A percentile compares a stretch with the other conserved stretches of the same genome.
phyloP scores from a whole-genome alignment of 2,888 invertebrate species.

The Norana najaformis region DNA sequence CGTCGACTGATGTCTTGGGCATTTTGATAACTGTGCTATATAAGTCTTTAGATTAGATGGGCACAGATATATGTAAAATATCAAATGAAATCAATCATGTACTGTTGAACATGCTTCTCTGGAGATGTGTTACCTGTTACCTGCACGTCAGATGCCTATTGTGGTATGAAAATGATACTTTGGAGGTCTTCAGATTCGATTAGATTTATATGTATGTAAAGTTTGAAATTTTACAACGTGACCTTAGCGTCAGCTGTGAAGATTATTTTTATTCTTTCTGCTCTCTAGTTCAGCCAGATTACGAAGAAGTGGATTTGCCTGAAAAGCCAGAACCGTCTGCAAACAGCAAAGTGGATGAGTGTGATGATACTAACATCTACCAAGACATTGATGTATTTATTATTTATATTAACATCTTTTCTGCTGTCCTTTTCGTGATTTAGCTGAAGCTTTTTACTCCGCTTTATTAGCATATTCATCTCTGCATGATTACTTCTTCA shows the following conservation, averaged over 20 bases:
- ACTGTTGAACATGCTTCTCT: too few relatives aligned
- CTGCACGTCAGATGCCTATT: background rate
- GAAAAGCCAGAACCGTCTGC: background rate
- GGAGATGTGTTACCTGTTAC: too few relatives aligned
- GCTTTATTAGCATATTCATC: background rate
- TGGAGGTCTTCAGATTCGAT: background rate
- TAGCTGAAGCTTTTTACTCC: background rate
- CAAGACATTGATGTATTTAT: background rate
- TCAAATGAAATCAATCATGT: too few relatives aligned
- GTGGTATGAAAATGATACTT: background rate
- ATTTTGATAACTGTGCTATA: too few relatives aligned
- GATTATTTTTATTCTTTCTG: background rate
- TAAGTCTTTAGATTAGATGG: too few relatives aligned
- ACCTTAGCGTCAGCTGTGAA: background rate
- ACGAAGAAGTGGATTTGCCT: background rate
- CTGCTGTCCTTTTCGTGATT: background rate
- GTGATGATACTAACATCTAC: background rate
- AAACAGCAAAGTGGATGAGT: background rate
- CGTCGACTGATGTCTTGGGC: too few relatives aligned
- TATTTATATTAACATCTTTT: background rate
- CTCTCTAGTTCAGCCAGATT: background rate
- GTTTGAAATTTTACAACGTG: background rate
- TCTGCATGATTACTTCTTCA: background rate
- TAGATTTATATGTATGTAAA: too few relatives aligned
- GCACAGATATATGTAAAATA: too few relatives aligned